A percentile compares a stretch with the other conserved stretches of the same genome.
Conservation (phyloP, 1,140 invertebrate genomes). For the Ooceraea biroi region DNA sequence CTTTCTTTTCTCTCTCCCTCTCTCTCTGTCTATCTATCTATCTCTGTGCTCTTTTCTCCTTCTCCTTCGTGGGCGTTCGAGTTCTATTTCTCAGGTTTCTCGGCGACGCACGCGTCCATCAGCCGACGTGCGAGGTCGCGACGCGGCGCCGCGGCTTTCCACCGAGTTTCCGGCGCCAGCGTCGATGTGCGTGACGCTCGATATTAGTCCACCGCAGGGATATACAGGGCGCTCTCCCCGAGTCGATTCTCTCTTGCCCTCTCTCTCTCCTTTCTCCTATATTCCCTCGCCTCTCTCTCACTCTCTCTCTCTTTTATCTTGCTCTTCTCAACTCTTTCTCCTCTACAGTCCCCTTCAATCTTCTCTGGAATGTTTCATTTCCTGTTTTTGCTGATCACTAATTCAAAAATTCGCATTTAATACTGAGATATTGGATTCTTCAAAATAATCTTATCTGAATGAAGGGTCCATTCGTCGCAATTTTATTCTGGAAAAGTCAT, state of each 20-base stretch:
- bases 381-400: conserved; percentile 30
- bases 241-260: background rate
- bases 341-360: background rate
- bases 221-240: conserved; percentile 16
- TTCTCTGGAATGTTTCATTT: conserved; percentile 1
- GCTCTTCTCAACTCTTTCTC: background rate
- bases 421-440: background rate
- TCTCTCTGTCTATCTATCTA: no score
- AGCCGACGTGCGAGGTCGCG: background rate
- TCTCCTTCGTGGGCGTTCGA: conserved; percentile 30
- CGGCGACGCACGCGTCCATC: conserved; percentile 8
- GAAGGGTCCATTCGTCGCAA: no score
- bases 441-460: no score
- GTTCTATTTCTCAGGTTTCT: conserved; percentile 64
- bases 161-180: conserved; percentile 61
- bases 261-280: no score
- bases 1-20: background rate
- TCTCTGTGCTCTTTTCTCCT: no score
- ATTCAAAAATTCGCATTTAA: conserved; percentile 9
- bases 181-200: conserved; percentile 62
- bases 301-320: no score
- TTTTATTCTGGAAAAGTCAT: no score
- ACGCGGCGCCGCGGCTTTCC: conserved; percentile 45
- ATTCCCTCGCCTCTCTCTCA: background rate
- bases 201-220: conserved; percentile 56